These are phyloP conservation scores for Astyanax mexicanus DNA, from an alignment of 2,797 vertebrate species.

Conservation along the genomic window DNA sequence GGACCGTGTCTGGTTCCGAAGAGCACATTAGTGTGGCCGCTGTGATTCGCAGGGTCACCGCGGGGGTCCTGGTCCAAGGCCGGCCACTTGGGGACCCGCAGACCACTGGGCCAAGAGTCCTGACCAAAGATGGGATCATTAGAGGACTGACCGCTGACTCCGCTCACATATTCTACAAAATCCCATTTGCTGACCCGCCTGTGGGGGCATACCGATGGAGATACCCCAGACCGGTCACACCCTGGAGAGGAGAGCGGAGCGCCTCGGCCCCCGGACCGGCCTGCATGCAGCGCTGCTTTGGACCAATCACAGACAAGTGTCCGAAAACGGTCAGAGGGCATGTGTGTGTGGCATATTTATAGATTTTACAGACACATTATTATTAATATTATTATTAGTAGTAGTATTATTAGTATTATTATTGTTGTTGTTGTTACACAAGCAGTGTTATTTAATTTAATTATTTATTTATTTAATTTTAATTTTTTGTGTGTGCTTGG, in stretches of 20 bases:
- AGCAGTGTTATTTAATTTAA: too few relatives aligned
- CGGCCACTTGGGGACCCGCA: slow-evolving; percentile 37
- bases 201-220: slow-evolving; percentile 77
- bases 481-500: not conserved
- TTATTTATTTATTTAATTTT: too few relatives aligned
- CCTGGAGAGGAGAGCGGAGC: slow-evolving; percentile 72
- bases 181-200: slow-evolving; percentile 77
- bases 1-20: slow-evolving; percentile 51
- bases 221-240: slow-evolving; percentile 68
- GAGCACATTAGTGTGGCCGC: slow-evolving; percentile 58
- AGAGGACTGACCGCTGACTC: slow-evolving; percentile 69
- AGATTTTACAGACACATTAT: too few relatives aligned
- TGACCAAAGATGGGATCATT: slow-evolving; percentile 72
- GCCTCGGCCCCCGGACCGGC: slow-evolving; percentile 71
- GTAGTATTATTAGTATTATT: too few relatives aligned
- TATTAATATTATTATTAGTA: too few relatives aligned
- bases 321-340: slow-evolving; percentile 68
- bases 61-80: slow-evolving; percentile 54
- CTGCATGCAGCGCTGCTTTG: slow-evolving; percentile 76
- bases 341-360: too few relatives aligned
- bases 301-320: slow-evolving; percentile 67
- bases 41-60: slow-evolving; percentile 66
- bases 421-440: too few relatives aligned
- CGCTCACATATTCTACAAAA: slow-evolving; percentile 76
- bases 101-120: slow-evolving; percentile 64